These are phyloP conservation scores for Salvelinus namaycush DNA, from an alignment of 2,113 vertebrate species.

Conservation along the genomic window DNA sequence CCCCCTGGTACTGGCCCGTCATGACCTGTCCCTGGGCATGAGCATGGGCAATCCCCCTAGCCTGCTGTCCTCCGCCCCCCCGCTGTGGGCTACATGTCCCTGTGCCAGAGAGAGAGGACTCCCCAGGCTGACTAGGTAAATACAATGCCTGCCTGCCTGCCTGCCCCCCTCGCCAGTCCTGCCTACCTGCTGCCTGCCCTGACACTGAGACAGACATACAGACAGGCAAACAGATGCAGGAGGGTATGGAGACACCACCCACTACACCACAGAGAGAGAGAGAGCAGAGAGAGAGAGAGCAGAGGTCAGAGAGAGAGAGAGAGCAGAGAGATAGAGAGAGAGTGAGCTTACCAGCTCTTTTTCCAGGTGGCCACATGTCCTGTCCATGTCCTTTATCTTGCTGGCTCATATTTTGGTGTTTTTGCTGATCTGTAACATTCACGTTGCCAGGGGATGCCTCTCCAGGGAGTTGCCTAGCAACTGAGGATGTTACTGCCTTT, in stretches of 20 bases:
- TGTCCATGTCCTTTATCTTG: constrained; percentile 44
- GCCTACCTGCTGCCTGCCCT: no score
- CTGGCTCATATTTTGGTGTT: constrained; percentile 57
- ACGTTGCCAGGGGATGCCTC: constrained; percentile 60
- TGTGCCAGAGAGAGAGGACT: constrained; percentile 85
- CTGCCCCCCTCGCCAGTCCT: no score
- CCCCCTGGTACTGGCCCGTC: constrained; percentile 77
- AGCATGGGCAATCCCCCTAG: constrained; percentile 77
- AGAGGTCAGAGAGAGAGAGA: no score
- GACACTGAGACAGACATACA: constrained; percentile 29
- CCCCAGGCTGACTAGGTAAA: constrained; percentile 89
- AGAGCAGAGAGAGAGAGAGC: no score
- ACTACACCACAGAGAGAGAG: constrained; percentile 38
- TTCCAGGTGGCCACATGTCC: neutral
- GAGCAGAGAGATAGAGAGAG: no score
- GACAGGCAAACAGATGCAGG: constrained; percentile 32
- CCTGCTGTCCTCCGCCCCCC: constrained; percentile 75
- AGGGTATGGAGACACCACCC: constrained; percentile 37
- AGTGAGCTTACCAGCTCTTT: constrained; percentile 47
- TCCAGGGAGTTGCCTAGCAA: constrained; percentile 69
- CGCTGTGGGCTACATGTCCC: constrained; percentile 84
- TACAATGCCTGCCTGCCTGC: constrained; percentile 54
- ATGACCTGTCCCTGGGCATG: constrained; percentile 75
- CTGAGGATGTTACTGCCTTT: constrained; percentile 68
- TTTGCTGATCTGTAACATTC: constrained; percentile 61